phyloP scores from a whole-genome alignment of 2,113 vertebrate genomes.

The Hiodon alosoides region DNA sequence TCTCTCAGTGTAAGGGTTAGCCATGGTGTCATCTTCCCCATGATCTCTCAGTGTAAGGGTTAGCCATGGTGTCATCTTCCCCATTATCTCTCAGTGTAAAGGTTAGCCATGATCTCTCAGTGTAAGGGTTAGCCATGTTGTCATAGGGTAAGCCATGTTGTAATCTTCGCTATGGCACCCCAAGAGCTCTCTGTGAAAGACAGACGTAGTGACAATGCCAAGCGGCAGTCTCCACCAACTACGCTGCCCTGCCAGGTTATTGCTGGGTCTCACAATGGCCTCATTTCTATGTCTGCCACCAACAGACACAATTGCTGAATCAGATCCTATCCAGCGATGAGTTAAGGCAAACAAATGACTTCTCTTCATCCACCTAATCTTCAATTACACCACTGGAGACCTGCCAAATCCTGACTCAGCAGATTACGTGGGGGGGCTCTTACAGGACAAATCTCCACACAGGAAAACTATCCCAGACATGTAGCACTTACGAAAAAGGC shows the following conservation, averaged over 20 bases:
- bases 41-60: no score
- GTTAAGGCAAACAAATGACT: slow-evolving; percentile 54
- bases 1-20: no score
- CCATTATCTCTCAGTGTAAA: no score
- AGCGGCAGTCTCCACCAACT: slow-evolving; percentile 36
- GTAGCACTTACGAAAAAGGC: no score
- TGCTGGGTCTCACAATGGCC: slow-evolving; percentile 32
- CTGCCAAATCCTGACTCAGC: slow-evolving; percentile 1
- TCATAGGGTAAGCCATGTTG: no score
- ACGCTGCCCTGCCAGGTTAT: neutral
- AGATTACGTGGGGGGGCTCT: no score
- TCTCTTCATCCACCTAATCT: slow-evolving; percentile 41
- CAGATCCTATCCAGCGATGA: slow-evolving; percentile 47
- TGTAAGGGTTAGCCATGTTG: no score
- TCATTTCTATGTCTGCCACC: slow-evolving; percentile 3
- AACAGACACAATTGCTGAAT: slow-evolving; percentile 39
- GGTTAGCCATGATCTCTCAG: no score
- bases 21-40: no score
- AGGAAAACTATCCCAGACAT: no score
- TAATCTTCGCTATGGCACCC: neutral
- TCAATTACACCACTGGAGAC: slow-evolving; percentile 40
- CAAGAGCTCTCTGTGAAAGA: slow-evolving; percentile 23
- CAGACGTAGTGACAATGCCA: slow-evolving; percentile 30
- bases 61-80: no score
- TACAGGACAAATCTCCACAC: no score